phyloP scores from a whole-genome alignment of 2,888 invertebrate genomes.

The Aleiodes leptofemur region DNA sequence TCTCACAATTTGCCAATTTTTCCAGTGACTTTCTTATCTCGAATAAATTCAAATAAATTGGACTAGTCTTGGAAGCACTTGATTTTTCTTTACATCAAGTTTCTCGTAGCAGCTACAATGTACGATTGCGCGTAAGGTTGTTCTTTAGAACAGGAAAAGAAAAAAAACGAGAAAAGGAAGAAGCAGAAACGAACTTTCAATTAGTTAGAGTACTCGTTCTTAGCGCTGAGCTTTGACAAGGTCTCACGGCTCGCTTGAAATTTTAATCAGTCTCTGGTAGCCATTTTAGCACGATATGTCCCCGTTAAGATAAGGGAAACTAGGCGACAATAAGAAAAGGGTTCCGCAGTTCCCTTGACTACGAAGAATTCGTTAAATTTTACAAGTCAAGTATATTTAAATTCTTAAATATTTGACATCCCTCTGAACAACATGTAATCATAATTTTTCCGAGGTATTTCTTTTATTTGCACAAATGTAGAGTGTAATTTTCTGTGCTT shows the following conservation, averaged over 20 bases:
- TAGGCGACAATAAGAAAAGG: constrained; percentile 47
- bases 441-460: no score
- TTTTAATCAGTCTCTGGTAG: constrained; percentile 54
- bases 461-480: no score
- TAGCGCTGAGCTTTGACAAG: constrained; percentile 52
- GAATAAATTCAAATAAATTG: no score
- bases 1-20: constrained; percentile 21
- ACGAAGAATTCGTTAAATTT: constrained; percentile 29
- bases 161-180: background rate
- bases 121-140: background rate
- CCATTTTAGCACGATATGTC: constrained; percentile 49
- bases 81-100: background rate
- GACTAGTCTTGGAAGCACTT: background rate
- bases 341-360: constrained; percentile 36
- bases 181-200: constrained; percentile 55
- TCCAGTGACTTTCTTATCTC: background rate
- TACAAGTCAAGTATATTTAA: background rate
- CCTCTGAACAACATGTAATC: background rate
- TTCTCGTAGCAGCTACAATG: background rate
- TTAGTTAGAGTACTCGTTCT: constrained; percentile 60
- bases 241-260: constrained; percentile 52
- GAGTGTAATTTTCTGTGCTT: background rate
- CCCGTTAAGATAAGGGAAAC: constrained; percentile 40
- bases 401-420: background rate
- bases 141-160: background rate